A percentile compares a stretch with the other conserved stretches of the same genome.
phyloP scores from a whole-genome alignment of 2,113 vertebrate genomes.

The Pimephales promelas region DNA sequence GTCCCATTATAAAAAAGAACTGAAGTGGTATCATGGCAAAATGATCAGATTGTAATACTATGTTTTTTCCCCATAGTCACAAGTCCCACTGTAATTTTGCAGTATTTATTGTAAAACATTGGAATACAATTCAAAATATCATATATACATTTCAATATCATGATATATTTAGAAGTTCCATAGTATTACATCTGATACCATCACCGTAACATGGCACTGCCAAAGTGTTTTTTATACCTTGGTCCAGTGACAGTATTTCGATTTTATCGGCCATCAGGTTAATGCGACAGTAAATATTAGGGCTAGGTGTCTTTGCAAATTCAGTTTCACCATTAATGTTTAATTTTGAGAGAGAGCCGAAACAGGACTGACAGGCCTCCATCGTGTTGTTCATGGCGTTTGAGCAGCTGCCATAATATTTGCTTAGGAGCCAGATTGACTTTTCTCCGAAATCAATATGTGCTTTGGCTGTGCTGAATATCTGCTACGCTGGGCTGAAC shows the following conservation, averaged over 20 bases:
- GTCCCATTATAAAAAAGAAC: not conserved
- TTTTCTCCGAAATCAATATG: slow-evolving; percentile 77
- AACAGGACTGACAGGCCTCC: slow-evolving; percentile 23
- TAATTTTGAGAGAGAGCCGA: not conserved
- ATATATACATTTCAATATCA: not conserved
- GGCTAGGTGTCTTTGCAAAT: not conserved
- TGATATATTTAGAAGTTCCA: no score
- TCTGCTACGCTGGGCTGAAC: slow-evolving; percentile 67
- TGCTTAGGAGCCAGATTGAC: slow-evolving; percentile 74
- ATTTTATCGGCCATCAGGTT: not conserved
- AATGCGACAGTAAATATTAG: not conserved
- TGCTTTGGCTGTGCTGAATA: slow-evolving; percentile 67
- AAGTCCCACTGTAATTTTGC: not conserved
- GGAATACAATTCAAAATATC: not conserved
- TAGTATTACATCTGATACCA: no score
- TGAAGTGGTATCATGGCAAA: not conserved
- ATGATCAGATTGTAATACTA: not conserved
- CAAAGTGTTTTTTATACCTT: no score
- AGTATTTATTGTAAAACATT: not conserved
- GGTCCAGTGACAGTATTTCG: not conserved
- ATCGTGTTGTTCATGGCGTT: slow-evolving; percentile 52
- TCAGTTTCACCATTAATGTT: not conserved
- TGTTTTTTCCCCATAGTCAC: not conserved
- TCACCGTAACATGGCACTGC: no score
- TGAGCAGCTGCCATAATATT: slow-evolving; percentile 75